Conservation (phyloP, 2,797 vertebrate genomes). For the Psittacula derbiana region DNA sequence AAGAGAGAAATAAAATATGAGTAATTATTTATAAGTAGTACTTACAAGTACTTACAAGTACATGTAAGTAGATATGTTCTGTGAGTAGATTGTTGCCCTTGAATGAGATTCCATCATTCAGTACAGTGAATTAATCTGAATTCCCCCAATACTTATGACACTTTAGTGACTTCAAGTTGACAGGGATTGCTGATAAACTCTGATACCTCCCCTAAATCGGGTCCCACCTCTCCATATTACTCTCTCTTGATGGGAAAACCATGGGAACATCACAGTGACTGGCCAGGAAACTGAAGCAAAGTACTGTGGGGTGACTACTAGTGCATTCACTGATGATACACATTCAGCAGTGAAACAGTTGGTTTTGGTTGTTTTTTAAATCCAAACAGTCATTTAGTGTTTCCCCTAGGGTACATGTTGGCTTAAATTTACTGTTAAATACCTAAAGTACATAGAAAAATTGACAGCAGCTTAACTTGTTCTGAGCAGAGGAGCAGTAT, state of each 20-base stretch:
- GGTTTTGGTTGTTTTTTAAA: rapidly evolving
- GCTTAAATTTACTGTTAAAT: neutral
- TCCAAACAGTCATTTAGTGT: neutral
- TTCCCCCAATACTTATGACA: neutral
- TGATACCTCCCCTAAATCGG: neutral
- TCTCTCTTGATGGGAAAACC: neutral
- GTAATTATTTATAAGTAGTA: neutral
- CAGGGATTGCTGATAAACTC: neutral
- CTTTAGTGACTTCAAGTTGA: neutral
- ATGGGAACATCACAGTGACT: neutral
- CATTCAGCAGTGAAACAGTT: neutral
- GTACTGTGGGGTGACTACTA: rapidly evolving
- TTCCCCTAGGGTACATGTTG: neutral
- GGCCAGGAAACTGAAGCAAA: neutral
- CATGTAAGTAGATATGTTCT: neutral
- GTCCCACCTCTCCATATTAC: neutral
- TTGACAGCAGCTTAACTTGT: neutral
- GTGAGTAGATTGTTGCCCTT: neutral
- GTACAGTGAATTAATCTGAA: neutral
- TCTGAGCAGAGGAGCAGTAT: neutral
- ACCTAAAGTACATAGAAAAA: neutral
- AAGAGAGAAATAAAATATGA: constrained; percentile 47
- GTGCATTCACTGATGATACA: neutral
- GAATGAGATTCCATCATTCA: neutral
- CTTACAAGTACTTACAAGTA: neutral